Base-by-base conservation (phyloP, 2,888 invertebrate species). In the Miltochrista miniata region DNA sequence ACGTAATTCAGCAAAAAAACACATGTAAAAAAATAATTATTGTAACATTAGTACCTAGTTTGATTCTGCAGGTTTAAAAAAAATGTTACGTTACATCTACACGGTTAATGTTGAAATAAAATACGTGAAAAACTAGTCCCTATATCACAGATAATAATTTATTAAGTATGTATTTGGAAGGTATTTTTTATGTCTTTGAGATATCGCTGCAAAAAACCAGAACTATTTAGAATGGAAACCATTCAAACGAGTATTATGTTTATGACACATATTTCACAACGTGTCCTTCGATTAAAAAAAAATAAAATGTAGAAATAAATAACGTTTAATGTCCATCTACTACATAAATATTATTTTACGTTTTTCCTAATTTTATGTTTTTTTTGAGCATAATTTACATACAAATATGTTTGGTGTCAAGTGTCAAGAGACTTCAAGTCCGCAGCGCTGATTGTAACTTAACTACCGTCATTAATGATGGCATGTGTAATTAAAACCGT, bases 251-350 rank as follows among this genome's bases (percentile, higher is more conserved):
- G 31, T 30, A 38, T 24, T n/a, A 47, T 9, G 14, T 24, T 37
- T 12, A 40, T 30, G 43, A 31, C 33, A 35, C 30, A 45, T 53
- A 40, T 52, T 33, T 40, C 29, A 45, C 50, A 45, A 45, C 50
- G 35, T 35, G 31, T 36, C 36, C 12, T 30, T 45, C 31, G 33
- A 37, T 15, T 43, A 42, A n/a, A 44, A 44, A 35, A 30, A 15
- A 29, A 45, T 33, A 33, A 38, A 37, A 34, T 30, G 24, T 35
- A 45, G 30, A 45, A 45, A 40, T 40, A 35, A 40, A 40, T 45
- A 35, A 38, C 18, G 18, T 37, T 47, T 35, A 29, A 41, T 48
- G 11, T 12, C 31, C 34, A 18, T 29, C 34, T 34, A 44, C 29
- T 7, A 24, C 38, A 38, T 38, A 38, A 10, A 31, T 18, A 24